Conservation (phyloP, 2,888 invertebrate species). For the Stenchaetothrips biformis region DNA sequence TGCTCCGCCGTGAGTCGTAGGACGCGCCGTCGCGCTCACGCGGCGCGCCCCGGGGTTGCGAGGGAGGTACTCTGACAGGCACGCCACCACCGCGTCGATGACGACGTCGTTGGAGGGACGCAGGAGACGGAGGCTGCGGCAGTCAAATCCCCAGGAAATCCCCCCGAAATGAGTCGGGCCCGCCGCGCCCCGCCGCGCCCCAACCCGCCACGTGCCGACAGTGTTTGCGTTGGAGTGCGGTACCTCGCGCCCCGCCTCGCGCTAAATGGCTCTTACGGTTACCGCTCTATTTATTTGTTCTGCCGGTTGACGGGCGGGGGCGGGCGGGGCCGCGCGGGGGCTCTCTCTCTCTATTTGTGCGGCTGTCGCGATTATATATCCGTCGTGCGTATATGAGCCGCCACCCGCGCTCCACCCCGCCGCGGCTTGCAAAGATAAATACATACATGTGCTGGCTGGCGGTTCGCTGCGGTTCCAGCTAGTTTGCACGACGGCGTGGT, state of each 20-base stretch:
- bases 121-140: no score
- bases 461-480: no score
- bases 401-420: background rate
- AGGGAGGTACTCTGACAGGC: no score
- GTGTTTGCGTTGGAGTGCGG: background rate
- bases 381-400: background rate
- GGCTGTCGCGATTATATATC: slow-evolving; percentile 23
- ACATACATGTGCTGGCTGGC: background rate
- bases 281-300: slow-evolving; percentile 10
- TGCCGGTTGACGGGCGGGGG: background rate
- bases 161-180: no score
- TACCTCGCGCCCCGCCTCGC: background rate
- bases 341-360: background rate
- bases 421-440: background rate
- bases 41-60: no score
- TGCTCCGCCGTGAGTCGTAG: no score
- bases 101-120: no score
- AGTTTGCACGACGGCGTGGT: background rate
- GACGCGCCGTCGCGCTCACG: no score
- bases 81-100: no score
- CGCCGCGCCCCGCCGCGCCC: background rate
- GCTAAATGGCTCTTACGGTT: slow-evolving; percentile 16
- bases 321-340: background rate
- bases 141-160: no score
- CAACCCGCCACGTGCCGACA: background rate